A percentile compares a stretch with the other conserved stretches of the same genome.
Conservation (phyloP, 2,888 invertebrate genomes). For the Scelioninae gen. 1 region DNA sequence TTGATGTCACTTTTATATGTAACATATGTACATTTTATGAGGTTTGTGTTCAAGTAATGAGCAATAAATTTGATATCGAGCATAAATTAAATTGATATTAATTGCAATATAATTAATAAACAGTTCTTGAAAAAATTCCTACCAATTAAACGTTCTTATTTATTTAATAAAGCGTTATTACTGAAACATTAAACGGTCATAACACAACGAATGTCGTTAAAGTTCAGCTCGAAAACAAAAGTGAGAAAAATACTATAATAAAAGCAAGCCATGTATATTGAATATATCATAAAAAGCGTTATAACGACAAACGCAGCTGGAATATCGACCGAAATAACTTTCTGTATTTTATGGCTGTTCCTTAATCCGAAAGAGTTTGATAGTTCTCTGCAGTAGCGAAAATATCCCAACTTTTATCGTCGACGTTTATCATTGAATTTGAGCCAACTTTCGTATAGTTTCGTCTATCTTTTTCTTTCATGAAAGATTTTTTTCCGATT, state of each 20-base stretch:
- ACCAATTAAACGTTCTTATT: background rate
- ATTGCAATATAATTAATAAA: slow-evolving; percentile 27
- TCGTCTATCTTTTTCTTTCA: background rate
- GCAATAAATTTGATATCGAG: slow-evolving; percentile 3
- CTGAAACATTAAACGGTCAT: background rate
- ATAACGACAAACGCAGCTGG: slow-evolving; percentile 44
- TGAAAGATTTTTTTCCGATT: background rate
- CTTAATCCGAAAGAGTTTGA: slow-evolving; percentile 44
- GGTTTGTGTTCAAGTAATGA: background rate
- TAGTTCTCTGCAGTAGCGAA: slow-evolving; percentile 32
- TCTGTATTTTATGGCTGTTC: slow-evolving; percentile 37
- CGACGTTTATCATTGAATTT: slow-evolving; percentile 39
- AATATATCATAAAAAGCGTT: slow-evolving; percentile 44
- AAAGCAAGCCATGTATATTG: slow-evolving; percentile 41
- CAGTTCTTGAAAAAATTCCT: background rate
- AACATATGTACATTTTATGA: slow-evolving; percentile 17
- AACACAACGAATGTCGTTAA: slow-evolving; percentile 7
- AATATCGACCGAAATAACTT: slow-evolving; percentile 43
- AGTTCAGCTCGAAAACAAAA: slow-evolving; percentile 16
- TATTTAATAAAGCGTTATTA: slow-evolving; percentile 10
- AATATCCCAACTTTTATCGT: slow-evolving; percentile 38
- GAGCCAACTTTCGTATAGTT: slow-evolving; percentile 18
- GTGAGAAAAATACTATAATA: slow-evolving; percentile 29
- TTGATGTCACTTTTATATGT: slow-evolving; percentile 26
- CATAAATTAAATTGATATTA: slow-evolving; percentile 33